Evolutionary conservation across 2,113 vertebrate species (phyloP).

Genomic region (Erythrolamprus reginae): DNA sequence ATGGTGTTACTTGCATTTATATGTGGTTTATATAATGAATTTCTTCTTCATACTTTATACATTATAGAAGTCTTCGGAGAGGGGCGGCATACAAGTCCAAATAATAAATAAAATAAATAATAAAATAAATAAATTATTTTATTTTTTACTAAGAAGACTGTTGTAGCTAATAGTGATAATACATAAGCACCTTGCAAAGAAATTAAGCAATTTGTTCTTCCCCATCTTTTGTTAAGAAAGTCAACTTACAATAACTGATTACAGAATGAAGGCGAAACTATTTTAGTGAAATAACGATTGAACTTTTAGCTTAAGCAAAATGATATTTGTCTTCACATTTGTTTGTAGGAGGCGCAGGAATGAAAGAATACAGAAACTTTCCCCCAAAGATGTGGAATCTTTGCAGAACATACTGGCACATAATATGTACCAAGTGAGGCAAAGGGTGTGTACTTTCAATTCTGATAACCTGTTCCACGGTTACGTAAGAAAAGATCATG

Average conservation of each 20-base stretch:
- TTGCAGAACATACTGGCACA: slow-evolving; percentile 84
- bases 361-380: slow-evolving; percentile 59
- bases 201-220: neutral
- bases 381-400: slow-evolving; percentile 74
- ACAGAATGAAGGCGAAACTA: neutral
- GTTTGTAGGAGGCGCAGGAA: slow-evolving; percentile 61
- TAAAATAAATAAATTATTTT: too few relatives aligned
- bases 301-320: neutral
- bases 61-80: too few relatives aligned
- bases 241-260: too few relatives aligned
- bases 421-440: slow-evolving; percentile 89
- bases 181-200: neutral
- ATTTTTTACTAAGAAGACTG: neutral
- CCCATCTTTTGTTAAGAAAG: neutral
- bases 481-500: neutral
- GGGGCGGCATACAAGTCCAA: too few relatives aligned
- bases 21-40: neutral
- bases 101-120: too few relatives aligned
- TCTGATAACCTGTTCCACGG: accelerated
- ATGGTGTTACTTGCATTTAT: neutral
- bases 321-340: neutral
- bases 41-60: neutral
- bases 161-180: neutral
- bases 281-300: neutral
- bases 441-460: slow-evolving; percentile 71